These are phyloP conservation scores for Pemphredon lugubris DNA, from an alignment of 2,888 invertebrate species.

Conservation along the genomic window DNA sequence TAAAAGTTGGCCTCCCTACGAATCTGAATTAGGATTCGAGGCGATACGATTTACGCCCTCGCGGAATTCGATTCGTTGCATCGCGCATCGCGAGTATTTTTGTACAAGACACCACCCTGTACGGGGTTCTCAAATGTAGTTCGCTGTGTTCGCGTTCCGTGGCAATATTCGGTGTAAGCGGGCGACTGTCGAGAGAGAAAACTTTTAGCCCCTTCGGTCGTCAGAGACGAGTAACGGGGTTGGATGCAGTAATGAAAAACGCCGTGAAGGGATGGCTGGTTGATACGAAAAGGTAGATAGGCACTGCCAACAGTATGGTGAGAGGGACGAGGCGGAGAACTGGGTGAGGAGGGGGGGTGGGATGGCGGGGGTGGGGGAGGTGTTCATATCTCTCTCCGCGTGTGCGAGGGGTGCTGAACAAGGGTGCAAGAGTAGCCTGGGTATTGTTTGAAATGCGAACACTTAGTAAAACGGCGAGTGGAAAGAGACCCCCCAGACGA, in stretches of 20 bases:
- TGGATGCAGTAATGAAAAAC: constrained; percentile 67
- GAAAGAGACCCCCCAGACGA: constrained; percentile 46
- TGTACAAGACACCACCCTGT: too few species aligned
- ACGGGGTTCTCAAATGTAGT: background rate
- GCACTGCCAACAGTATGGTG: too few species aligned
- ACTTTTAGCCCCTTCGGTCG: constrained; percentile 45
- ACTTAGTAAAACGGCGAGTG: constrained; percentile 69
- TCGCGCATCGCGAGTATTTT: too few species aligned
- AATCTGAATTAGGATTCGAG: too few species aligned
- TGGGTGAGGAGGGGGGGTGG: constrained; percentile 7
- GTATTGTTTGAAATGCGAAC: constrained; percentile 75
- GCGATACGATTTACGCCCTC: too few species aligned
- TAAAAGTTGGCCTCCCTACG: too few species aligned
- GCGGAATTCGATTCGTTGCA: too few species aligned
- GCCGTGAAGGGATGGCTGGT: constrained; percentile 53
- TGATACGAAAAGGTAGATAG: constrained; percentile 60
- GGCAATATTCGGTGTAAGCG: constrained; percentile 35
- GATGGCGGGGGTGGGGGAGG: constrained; percentile 14
- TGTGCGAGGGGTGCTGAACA: constrained; percentile 46
- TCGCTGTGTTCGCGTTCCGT: constrained; percentile 29
- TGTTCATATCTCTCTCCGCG: constrained; percentile 46
- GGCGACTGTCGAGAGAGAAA: constrained; percentile 45
- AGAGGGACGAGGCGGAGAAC: constrained; percentile 23
- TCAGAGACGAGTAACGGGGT: constrained; percentile 28
- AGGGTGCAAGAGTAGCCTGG: constrained; percentile 67